Conservation (phyloP, 2,797 vertebrate genomes). For the Eurystomus glaucurus region DNA sequence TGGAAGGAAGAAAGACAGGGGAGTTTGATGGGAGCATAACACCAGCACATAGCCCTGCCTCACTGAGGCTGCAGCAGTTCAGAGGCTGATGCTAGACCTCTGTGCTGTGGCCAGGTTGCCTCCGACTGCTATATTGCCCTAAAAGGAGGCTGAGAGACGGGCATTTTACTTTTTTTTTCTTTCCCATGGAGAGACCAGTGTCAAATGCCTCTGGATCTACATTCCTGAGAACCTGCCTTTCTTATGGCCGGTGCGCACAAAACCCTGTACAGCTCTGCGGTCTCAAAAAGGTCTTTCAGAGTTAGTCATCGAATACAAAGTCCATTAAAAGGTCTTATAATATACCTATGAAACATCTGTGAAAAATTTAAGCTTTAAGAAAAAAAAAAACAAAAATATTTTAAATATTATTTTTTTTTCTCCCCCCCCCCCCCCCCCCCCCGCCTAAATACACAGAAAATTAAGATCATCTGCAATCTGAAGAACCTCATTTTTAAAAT, state of each 20-base stretch:
- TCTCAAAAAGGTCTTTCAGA: not conserved
- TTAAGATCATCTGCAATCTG: not conserved
- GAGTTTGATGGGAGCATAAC: not conserved
- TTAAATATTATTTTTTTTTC: not conserved
- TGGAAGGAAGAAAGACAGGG: not conserved
- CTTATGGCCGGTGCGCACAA: not conserved
- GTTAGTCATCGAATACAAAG: not conserved
- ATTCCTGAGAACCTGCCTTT: not conserved
- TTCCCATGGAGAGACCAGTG: not conserved
- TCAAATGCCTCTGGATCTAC: not conserved
- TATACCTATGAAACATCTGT: not conserved
- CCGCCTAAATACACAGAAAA: not conserved
- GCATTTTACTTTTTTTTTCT: not conserved
- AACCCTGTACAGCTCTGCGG: not conserved
- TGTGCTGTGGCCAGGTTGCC: not conserved
- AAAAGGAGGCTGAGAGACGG: not conserved
- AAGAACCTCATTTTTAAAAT: not conserved
- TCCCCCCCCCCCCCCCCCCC: fast-evolving
- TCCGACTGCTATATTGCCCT: not conserved
- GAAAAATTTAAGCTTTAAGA: not conserved
- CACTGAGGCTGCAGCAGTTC: not conserved
- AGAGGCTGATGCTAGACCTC: not conserved
- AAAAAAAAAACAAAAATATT: not conserved
- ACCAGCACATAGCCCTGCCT: not conserved
- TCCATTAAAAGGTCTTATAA: not conserved